A percentile compares a stretch with the other conserved stretches of the same genome.
phyloP scores from a whole-genome alignment of 2,888 invertebrate genomes.

The Sarcophaga variegata region DNA sequence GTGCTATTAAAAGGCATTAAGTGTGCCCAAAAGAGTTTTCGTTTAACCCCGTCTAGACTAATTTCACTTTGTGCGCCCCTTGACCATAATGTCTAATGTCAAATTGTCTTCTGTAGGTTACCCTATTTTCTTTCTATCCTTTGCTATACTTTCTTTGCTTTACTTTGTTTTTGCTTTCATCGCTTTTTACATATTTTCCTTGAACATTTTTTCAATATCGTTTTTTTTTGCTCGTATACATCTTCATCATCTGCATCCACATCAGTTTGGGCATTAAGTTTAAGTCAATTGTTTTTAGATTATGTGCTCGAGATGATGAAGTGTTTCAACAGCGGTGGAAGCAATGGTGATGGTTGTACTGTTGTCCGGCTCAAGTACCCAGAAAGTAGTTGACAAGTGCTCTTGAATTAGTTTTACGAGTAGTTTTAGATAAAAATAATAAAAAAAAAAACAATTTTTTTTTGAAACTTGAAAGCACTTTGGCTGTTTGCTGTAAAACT shows the following conservation, averaged over 20 bases:
- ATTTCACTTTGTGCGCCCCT: neutral
- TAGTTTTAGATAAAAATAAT: conserved; percentile 30
- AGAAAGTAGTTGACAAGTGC: conserved; percentile 58
- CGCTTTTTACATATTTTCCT: neutral
- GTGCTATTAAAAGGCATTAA: too few relatives aligned
- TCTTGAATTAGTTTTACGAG: conserved; percentile 53
- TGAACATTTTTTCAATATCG: conserved; percentile 10
- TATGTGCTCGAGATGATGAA: conserved; percentile 55
- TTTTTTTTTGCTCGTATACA: neutral
- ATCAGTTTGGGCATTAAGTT: conserved; percentile 18
- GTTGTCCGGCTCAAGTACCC: conserved; percentile 49
- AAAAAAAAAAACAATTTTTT: neutral
- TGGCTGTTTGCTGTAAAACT: neutral
- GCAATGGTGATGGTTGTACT: neutral
- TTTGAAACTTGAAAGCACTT: neutral
- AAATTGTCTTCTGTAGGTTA: neutral
- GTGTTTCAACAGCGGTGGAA: conserved; percentile 2
- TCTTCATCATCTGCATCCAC: neutral
- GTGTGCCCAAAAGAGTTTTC: too few relatives aligned
- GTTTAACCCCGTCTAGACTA: neutral
- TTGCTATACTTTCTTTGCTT: neutral
- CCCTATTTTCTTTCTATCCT: neutral
- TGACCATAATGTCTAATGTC: neutral
- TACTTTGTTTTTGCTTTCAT: neutral
- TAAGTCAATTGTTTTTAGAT: conserved; percentile 64